Base-by-base conservation (phyloP, 2,888 invertebrate genomes). In the Ochropleura leucogaster region DNA sequence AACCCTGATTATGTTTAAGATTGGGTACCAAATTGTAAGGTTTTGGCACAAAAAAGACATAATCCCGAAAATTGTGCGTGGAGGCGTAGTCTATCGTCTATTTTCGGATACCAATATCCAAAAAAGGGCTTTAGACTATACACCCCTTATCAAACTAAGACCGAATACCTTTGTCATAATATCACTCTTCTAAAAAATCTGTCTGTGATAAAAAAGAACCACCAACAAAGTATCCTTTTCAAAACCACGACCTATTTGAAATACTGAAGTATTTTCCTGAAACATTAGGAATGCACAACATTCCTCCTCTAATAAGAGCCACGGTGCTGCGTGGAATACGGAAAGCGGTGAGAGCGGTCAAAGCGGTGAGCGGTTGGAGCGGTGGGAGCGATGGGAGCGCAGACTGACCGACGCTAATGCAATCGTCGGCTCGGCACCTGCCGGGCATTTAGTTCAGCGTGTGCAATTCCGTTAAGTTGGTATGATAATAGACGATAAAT, bases 381-480 rank as follows among this genome's bases (percentile, higher is more conserved):
- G 67, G 55, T 10, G 62, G 20, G 63, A 69, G 63, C 68, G 59
- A 53, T 42, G 51, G 30, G 55, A 62, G 71, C 60, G 69, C 68
- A 68, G 78, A 68, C 72, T 78, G 83, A 75, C 82, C 79, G 82
- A 72, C 60, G 71, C 67, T 82, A 83, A 82, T 82, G 59, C 77
- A 83, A 82, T 82, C 62, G 67, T 62, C 76, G 64, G 60, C 62
- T 82, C 66, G 62, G 66, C 75, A 83, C 80, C 83, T 83, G 76
- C 44, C 57, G 60, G 47, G 75, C 14, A 63, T 80, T 73, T 55
- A 64, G 57, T 68, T 72, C 63, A 63, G 47, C 65, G 59, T 30
- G 42, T 40, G 42, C 40, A n/a, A 42, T 77, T 20, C 47, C 44
- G 55, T 30, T 68, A 64, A 71, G 40, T 59, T 47, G 12, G 42